phyloP scores from a whole-genome alignment of 2,113 vertebrate genomes.

The Amphiprion percula region DNA sequence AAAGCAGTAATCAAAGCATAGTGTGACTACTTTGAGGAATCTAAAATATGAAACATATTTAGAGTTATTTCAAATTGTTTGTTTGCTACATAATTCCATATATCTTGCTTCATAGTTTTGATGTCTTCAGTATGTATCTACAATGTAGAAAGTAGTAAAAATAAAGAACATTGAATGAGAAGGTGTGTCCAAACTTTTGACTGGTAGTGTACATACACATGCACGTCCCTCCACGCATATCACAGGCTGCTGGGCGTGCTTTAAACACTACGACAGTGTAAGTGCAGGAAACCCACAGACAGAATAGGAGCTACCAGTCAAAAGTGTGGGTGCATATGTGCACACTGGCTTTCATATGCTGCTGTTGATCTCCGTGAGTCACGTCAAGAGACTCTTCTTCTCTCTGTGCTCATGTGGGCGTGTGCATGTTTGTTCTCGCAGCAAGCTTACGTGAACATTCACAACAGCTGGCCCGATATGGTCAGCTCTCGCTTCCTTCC shows the following conservation, averaged over 20 bases:
- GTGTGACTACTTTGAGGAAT: too few species aligned
- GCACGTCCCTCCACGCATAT: conserved; percentile 49
- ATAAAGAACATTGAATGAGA: too few species aligned
- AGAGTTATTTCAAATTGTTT: too few species aligned
- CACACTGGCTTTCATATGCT: conserved; percentile 36
- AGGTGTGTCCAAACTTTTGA: too few species aligned
- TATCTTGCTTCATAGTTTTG: too few species aligned
- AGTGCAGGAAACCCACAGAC: conserved; percentile 62
- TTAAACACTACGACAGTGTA: conserved; percentile 54
- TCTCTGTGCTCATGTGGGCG: conserved; percentile 27
- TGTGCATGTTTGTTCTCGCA: conserved; percentile 12
- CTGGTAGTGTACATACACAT: conserved; percentile 4
- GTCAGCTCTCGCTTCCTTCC: conserved; percentile 60
- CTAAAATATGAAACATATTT: too few species aligned
- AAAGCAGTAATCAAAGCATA: too few species aligned
- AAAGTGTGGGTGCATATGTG: conserved; percentile 9
- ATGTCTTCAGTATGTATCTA: too few species aligned
- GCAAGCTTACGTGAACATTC: conserved; percentile 60
- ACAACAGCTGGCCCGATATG: conserved; percentile 71
- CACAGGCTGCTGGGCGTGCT: conserved; percentile 50
- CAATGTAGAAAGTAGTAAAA: too few species aligned
- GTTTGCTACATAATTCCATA: too few species aligned
- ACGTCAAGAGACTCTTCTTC: neutral
- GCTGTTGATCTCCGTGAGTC: conserved; percentile 38
- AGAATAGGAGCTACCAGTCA: conserved; percentile 70